Percentiles rank a stretch among this genome's conserved stretches.
phyloP scores from a whole-genome alignment of 2,113 vertebrate genomes.

The Grammomys dolichurus region DNA sequence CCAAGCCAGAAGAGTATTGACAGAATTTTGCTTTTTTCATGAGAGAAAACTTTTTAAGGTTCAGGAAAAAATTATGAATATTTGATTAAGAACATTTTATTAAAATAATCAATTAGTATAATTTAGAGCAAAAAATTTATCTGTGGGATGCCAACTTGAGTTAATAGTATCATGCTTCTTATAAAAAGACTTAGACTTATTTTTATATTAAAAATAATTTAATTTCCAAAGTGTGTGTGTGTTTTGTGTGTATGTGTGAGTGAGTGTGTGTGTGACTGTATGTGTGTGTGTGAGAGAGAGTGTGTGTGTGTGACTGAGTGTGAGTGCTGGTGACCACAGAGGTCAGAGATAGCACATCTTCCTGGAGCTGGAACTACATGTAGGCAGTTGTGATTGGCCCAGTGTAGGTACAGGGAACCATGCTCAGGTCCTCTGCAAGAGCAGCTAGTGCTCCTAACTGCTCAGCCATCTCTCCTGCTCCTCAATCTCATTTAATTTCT shows the following conservation, averaged over 20 bases:
- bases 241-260: neutral
- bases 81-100: neutral
- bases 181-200: neutral
- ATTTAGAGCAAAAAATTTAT: neutral
- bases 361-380: neutral
- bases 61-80: neutral
- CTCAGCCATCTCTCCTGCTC: neutral
- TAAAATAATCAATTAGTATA: slow-evolving; percentile 47
- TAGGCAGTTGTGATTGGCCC: neutral
- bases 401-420: neutral
- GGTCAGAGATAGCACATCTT: neutral
- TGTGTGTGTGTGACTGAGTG: neutral
- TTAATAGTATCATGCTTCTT: neutral
- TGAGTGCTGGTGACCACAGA: neutral
- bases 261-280: neutral
- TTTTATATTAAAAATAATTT: neutral
- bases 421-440: neutral
- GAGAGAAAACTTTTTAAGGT: slow-evolving; percentile 8
- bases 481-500: neutral
- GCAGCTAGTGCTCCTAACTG: neutral
- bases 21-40: slow-evolving; percentile 32
- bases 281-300: neutral
- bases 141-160: neutral
- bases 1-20: neutral
- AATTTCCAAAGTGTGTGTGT: neutral